Conservation (phyloP, 2,113 vertebrate genomes). For the Oreamnos americanus region DNA sequence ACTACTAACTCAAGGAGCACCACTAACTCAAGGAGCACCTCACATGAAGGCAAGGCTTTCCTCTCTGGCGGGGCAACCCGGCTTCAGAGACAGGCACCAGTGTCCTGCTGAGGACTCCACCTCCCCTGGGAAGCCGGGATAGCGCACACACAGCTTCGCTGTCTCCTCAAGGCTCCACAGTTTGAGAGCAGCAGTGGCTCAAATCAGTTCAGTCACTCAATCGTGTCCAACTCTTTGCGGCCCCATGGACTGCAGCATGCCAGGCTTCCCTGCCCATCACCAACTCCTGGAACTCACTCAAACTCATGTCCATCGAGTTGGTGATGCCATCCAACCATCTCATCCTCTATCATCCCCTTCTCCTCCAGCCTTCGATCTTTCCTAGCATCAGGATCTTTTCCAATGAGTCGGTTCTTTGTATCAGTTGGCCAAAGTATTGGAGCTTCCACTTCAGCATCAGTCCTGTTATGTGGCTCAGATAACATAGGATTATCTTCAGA, state of each 20-base stretch:
- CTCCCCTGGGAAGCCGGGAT: not conserved
- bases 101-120: not conserved
- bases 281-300: not conserved
- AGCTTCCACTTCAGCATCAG: not conserved
- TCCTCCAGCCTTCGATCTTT: not conserved
- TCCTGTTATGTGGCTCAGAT: not conserved
- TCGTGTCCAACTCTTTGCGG: not conserved
- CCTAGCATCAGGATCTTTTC: not conserved
- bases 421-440: not conserved
- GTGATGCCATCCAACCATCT: not conserved
- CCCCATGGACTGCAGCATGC: not conserved
- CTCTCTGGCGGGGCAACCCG: not conserved
- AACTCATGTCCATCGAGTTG: not conserved
- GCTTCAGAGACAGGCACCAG: not conserved
- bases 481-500: not conserved
- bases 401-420: not conserved
- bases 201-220: not conserved
- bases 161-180: not conserved
- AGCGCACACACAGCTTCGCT: not conserved
- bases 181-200: no score
- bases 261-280: not conserved
- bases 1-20: not conserved
- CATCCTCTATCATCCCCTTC: not conserved
- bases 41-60: rapidly evolving
- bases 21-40: not conserved